Evolutionary conservation across 1,140 invertebrate genomes (phyloP), one percentile per base, ranked within the genome.

Genomic region (Harlomillsia oculata): DNA sequence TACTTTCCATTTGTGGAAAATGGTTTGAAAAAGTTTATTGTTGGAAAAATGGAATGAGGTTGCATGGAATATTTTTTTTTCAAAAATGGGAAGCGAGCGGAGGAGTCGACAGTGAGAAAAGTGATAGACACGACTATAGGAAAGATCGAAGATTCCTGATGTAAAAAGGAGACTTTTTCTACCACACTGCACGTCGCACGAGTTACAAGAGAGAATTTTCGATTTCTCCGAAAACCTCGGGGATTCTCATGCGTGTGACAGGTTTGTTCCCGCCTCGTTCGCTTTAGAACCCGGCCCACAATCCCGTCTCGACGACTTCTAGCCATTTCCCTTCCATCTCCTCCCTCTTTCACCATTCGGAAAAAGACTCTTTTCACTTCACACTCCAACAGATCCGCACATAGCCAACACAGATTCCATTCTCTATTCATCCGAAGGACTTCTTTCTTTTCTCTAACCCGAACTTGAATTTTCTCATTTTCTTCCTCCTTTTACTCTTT

Each of bases 111-210:
- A n/a, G n/a, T n/a, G 41, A 43, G 40, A 54, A 54, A 54, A 43
- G 41, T 54, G 53, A 53, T 53, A 53, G 51, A 53, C 51, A 54
- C 53, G 53, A 46, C 53, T 54, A 54, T 54, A 54, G 53, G 40
- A 23, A 28, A 9, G 25, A 23, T 11, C 32, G 9, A 11, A 52
- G 34, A 21, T 9, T 52, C 5, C 25, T 26, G 21, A 50, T 30
- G 46, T 11, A 34, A 34, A 50, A 50, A 50, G 11, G 8, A 11
- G 20, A 34, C 16, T 50, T 50, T 50, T 50, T 50, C 30, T 14
- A 18, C 44, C 5, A 23, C 44, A 46, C 23, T 16, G 9, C 23
- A 28, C 14, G 23, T 46, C 6, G 8, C 23, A 14, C 23, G 8
- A 25, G 11, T 25, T n/a, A n/a, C n/a, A n/a, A n/a, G n/a, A n/a